Percentiles rank a stretch among this genome's conserved stretches.
These are phyloP conservation scores for Drosophila diplacantha DNA, from an alignment of 2,888 invertebrate species.

Conservation along the genomic window DNA sequence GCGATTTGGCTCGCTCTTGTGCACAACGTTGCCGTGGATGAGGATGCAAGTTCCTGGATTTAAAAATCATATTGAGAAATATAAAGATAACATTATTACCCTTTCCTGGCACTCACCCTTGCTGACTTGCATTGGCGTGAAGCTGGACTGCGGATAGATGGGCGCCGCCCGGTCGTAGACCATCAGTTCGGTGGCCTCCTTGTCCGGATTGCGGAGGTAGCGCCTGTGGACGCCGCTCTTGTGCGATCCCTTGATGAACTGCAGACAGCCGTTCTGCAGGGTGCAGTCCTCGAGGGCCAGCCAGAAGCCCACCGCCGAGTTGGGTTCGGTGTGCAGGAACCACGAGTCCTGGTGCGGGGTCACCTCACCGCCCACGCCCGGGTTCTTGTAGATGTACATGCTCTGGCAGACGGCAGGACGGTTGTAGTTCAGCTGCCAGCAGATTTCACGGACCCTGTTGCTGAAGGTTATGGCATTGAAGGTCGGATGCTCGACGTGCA, in stretches of 20 bases:
- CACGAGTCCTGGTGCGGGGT: constrained; percentile 91
- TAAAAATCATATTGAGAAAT: background rate
- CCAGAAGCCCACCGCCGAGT: constrained; percentile 93
- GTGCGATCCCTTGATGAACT: constrained; percentile 95
- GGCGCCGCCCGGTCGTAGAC: constrained; percentile 85
- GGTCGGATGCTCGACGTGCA: constrained; percentile 82
- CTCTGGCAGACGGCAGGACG: constrained; percentile 94
- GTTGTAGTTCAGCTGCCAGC: constrained; percentile 84
- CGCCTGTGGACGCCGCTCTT: constrained; percentile 86
- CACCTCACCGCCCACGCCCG: constrained; percentile 92
- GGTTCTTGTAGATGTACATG: constrained; percentile 99
- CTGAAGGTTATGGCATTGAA: constrained; percentile 91
- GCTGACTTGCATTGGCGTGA: constrained; percentile 87
- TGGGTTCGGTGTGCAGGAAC: constrained; percentile 91
- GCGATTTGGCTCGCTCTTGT: constrained; percentile 92
- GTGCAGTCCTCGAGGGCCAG: constrained; percentile 96
- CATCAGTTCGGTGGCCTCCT: constrained; percentile 80
- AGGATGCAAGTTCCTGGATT: constrained; percentile 88
- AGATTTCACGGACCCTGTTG: constrained; percentile 87
- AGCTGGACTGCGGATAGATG: constrained; percentile 85
- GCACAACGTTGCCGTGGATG: constrained; percentile 95
- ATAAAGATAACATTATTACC: background rate
- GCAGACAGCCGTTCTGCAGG: constrained; percentile 94
- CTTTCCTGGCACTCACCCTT: constrained; percentile 82
- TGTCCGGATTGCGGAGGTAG: constrained; percentile 84